These are phyloP conservation scores for Allygus modestus DNA, from an alignment of 2,888 invertebrate species.

Conservation along the genomic window DNA sequence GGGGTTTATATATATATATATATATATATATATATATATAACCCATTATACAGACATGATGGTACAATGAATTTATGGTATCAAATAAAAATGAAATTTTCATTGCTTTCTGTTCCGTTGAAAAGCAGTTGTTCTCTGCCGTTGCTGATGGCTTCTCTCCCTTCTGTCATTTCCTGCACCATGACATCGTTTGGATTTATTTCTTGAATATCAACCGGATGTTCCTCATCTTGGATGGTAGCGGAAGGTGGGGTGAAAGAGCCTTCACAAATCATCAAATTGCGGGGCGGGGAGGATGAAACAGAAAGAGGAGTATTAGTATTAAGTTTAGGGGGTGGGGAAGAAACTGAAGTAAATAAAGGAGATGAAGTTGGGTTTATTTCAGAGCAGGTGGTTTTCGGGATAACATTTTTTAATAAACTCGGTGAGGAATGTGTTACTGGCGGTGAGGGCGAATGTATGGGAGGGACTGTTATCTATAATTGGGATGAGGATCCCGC, in stretches of 20 bases:
- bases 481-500: too few species aligned
- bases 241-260: neutral
- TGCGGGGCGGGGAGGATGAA: conserved; percentile 32
- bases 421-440: too few species aligned
- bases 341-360: neutral
- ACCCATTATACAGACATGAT: too few species aligned
- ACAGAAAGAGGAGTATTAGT: neutral
- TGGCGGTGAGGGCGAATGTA: too few species aligned
- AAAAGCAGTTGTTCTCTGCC: conserved; percentile 12
- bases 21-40: too few species aligned
- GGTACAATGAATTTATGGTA: conserved; percentile 1
- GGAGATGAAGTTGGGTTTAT: too few species aligned
- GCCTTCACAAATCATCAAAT: neutral
- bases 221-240: conserved; percentile 23
- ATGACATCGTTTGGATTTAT: neutral
- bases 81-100: conserved; percentile 16
- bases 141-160: neutral
- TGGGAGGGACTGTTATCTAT: too few species aligned
- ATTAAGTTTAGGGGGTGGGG: neutral
- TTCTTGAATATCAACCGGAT: too few species aligned
- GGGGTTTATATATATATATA: too few species aligned
- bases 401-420: too few species aligned
- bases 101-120: neutral
- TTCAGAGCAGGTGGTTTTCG: too few species aligned
- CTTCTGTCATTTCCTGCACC: neutral